A percentile compares a stretch with the other conserved stretches of the same genome.
These are phyloP conservation scores for Sebastes reedi DNA, from an alignment of 2,797 vertebrate species.

Conservation along the genomic window DNA sequence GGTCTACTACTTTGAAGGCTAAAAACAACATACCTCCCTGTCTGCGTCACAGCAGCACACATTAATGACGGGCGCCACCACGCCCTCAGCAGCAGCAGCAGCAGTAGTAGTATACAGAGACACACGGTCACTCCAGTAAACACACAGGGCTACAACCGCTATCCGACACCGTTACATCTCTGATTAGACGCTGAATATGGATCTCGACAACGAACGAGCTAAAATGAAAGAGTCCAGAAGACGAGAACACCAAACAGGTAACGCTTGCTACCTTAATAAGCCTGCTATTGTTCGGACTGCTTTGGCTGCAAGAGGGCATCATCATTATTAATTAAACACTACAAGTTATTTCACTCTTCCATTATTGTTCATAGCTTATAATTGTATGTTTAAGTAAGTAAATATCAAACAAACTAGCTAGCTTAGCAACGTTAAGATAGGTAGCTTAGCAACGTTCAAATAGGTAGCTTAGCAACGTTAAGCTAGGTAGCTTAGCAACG, in stretches of 20 bases:
- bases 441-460: too few species aligned
- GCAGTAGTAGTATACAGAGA: background rate
- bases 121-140: background rate
- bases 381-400: background rate
- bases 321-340: too few species aligned
- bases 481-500: background rate
- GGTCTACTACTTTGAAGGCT: background rate
- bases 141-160: background rate
- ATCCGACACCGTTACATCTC: too few species aligned
- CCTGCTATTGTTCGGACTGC: background rate
- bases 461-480: too few species aligned
- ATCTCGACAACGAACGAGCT: constrained; percentile 18
- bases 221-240: constrained; percentile 46
- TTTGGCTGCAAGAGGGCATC: background rate
- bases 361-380: background rate
- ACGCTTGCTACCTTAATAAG: background rate
- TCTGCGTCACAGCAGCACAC: constrained; percentile 9
- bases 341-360: background rate
- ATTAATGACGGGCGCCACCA: too few species aligned
- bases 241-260: constrained; percentile 66
- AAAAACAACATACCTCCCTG: background rate
- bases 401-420: too few species aligned
- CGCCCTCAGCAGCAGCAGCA: too few species aligned
- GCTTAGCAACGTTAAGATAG: too few species aligned
- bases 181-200: constrained; percentile 7